Conservation (phyloP, 2,888 invertebrate genomes). For the Dryococelus australis region DNA sequence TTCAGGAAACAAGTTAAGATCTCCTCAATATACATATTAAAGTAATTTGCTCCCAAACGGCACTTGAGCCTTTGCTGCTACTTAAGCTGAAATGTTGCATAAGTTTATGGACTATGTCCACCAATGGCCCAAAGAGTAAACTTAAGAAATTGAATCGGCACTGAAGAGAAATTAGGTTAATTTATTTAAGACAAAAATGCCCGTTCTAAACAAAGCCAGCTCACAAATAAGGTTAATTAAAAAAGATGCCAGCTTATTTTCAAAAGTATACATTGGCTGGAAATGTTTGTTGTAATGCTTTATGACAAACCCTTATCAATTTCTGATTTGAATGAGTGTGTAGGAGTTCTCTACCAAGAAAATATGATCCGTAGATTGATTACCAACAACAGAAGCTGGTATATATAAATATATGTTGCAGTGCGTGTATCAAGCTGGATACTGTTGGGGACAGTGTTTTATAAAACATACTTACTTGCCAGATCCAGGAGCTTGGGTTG, state of each 20-base stretch:
- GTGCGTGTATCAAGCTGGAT: too few relatives aligned
- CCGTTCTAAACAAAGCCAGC: background rate
- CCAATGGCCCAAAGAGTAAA: background rate
- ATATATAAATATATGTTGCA: too few relatives aligned
- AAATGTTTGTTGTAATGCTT: background rate
- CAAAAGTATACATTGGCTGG: too few relatives aligned
- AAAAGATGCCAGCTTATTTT: too few relatives aligned
- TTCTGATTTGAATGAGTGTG: background rate
- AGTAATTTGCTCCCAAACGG: background rate
- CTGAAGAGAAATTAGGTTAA: background rate
- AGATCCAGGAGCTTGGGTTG: too few relatives aligned
- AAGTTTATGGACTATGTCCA: background rate
- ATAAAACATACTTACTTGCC: too few relatives aligned
- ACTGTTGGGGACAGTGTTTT: too few relatives aligned
- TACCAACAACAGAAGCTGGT: too few relatives aligned
- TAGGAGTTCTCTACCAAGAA: too few relatives aligned
- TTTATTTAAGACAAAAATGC: background rate
- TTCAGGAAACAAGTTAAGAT: too few relatives aligned
- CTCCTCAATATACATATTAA: too few relatives aligned
- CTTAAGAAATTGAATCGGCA: background rate
- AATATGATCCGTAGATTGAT: too few relatives aligned
- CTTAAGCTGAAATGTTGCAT: background rate
- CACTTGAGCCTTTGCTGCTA: background rate
- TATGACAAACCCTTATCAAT: background rate
- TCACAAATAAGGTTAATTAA: background rate